Percentiles rank a stretch among this genome's conserved stretches.
phyloP scores from a whole-genome alignment of 2,797 vertebrate genomes.

The Manis crassicaudata region DNA sequence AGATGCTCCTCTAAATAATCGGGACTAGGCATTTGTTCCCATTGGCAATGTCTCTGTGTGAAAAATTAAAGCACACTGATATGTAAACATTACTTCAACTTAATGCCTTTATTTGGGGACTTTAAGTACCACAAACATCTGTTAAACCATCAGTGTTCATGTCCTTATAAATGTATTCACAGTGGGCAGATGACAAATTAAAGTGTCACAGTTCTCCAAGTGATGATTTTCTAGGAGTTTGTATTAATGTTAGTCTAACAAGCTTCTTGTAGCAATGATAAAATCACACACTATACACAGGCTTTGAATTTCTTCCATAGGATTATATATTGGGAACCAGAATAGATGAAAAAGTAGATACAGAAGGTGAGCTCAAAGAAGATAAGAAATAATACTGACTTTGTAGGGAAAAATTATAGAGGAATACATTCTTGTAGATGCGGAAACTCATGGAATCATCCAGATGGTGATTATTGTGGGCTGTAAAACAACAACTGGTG shows the following conservation, averaged over 20 bases:
- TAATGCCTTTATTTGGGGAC: constrained; percentile 33
- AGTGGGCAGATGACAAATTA: constrained; percentile 54
- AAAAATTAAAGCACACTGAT: constrained; percentile 50
- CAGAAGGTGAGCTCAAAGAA: neutral
- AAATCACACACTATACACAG: neutral
- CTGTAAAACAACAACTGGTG: neutral
- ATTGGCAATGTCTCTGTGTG: neutral
- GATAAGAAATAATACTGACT: neutral
- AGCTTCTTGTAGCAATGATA: neutral
- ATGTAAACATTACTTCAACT: constrained; percentile 48
- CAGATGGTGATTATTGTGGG: neutral
- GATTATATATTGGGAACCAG: neutral
- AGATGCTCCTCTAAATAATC: constrained; percentile 32
- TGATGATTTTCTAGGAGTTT: constrained; percentile 50
- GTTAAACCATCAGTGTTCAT: constrained; percentile 50
- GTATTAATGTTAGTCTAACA: constrained; percentile 7
- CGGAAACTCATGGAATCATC: neutral
- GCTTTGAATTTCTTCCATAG: constrained; percentile 18
- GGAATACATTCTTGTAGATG: neutral
- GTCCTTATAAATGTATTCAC: constrained; percentile 67
- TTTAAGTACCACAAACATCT: constrained; percentile 51
- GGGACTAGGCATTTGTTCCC: neutral
- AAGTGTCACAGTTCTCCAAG: neutral
- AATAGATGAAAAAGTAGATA: neutral
- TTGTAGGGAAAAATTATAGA: neutral